Conservation (phyloP, 2,113 vertebrate species). For the Eptatretus burgeri region DNA sequence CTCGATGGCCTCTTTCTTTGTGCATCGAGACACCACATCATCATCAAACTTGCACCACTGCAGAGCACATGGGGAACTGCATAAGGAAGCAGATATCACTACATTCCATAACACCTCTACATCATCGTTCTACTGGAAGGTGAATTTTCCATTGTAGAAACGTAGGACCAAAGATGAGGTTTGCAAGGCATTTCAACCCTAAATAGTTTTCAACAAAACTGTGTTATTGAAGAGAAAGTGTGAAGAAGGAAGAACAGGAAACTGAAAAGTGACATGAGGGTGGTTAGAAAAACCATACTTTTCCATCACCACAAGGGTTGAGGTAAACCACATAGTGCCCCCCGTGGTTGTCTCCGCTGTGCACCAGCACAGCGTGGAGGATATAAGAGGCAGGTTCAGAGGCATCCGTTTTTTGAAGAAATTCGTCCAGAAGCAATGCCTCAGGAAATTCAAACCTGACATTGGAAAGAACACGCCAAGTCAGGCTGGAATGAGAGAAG, state of each 20-base stretch:
- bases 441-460: slow-evolving; percentile 91
- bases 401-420: slow-evolving; percentile 82
- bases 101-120: background rate
- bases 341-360: slow-evolving; percentile 95
- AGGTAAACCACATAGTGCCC: slow-evolving; percentile 98
- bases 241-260: too few species aligned
- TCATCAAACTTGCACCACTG: slow-evolving; percentile 99
- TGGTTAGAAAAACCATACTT: slow-evolving; percentile 19
- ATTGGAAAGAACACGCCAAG: slow-evolving; percentile 10
- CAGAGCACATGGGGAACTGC: background rate
- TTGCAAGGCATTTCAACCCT: background rate
- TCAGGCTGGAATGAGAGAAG: background rate
- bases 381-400: slow-evolving; percentile 97
- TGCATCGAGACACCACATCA: slow-evolving; percentile 79
- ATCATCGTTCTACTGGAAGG: too few species aligned
- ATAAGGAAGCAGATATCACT: background rate
- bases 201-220: slow-evolving; percentile 9
- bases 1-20: slow-evolving; percentile 90
- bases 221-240: background rate
- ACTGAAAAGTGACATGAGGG: too few species aligned
- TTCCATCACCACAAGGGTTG: slow-evolving; percentile 90
- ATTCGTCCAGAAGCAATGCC: slow-evolving; percentile 79
- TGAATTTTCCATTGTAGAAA: too few species aligned
- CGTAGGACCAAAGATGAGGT: too few species aligned
- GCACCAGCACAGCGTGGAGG: slow-evolving; percentile 77